A percentile compares a stretch with the other conserved stretches of the same genome.
phyloP scores from a whole-genome alignment of 1,140 invertebrate species.

The Spodoptera litura region DNA sequence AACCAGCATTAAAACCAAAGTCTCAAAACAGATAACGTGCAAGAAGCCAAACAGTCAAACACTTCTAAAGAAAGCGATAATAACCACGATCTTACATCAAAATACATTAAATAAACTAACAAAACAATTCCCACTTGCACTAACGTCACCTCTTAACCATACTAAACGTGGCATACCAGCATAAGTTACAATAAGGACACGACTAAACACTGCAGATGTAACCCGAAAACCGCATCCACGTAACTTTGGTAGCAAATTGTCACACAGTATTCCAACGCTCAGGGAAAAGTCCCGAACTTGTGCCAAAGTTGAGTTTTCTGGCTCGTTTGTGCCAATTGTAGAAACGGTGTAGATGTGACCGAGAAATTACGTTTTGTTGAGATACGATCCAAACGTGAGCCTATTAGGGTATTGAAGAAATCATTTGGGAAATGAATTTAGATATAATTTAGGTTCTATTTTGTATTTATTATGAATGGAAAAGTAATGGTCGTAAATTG shows the following conservation, averaged over 20 bases:
- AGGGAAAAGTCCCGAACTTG: conserved; percentile 49
- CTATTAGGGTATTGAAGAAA: conserved; percentile 25
- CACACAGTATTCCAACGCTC: conserved; percentile 15
- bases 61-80: neutral
- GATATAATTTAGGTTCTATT: neutral
- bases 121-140: neutral
- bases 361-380: conserved; percentile 54
- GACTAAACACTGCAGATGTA: conserved; percentile 40
- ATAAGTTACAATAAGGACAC: conserved; percentile 26
- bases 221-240: conserved; percentile 35
- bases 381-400: conserved; percentile 44
- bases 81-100: neutral
- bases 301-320: conserved; percentile 52
- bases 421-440: neutral
- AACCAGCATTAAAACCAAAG: no score
- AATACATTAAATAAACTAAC: neutral
- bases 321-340: conserved; percentile 59
- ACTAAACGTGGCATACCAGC: neutral
- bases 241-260: conserved; percentile 47
- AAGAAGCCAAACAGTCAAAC: neutral
- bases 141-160: conserved; percentile 5
- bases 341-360: conserved; percentile 47
- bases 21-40: no score
- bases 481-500: no score
- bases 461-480: no score